Evolutionary conservation across 2,888 invertebrate genomes (phyloP), one percentile per base, ranked within the genome.

Genomic region (Cephus spinipes): DNA sequence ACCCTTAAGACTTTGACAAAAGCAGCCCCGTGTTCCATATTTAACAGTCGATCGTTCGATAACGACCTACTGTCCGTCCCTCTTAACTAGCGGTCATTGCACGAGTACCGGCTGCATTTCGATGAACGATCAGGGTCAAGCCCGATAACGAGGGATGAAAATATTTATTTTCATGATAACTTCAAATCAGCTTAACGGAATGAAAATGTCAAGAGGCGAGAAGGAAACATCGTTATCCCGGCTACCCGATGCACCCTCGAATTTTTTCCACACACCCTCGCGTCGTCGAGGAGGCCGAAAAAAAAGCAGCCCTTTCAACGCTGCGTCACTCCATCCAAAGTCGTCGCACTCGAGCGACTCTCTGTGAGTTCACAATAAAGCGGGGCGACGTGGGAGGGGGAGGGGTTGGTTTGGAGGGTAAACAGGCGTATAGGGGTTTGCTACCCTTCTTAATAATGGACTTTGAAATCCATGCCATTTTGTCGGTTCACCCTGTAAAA

Each of bases 381-480:
- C 2, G 1, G 55, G 9, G 1, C 23, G 55, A 23, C 0, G 55
- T 23, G 23, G 23, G 9, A 9, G 23, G 33, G 33, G 33, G 33
- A 11, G 35, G 35, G 23, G 55, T 40, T 40, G 40, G 55, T 23
- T 55, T 9, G 9, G 23, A 55, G 23, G 55, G 1, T 55, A 55
- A 71, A 30, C 31, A 31, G 15, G 31, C 71, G 30, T 71, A 71
- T 11, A 15, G 33, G 30, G 31, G 71, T 33, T 33, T 71, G 12
- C 12, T 33, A 15, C 71, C 83, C 82, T 81, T 87, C 87, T 87
- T 88, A 88, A 88, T 88, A 87, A 88, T 85, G 86, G 87, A 85
- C 87, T 86, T 83, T 82, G 84, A 84, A 84, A 84, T 86, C 85
- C 86, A 87, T 87, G 86, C 86, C 85, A 87, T 88, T 89, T 88